Percentiles rank a stretch among this genome's conserved stretches.
These are phyloP conservation scores for Opisthocomus hoazin DNA, from an alignment of 2,113 vertebrate genomes.

Conservation along the genomic window DNA sequence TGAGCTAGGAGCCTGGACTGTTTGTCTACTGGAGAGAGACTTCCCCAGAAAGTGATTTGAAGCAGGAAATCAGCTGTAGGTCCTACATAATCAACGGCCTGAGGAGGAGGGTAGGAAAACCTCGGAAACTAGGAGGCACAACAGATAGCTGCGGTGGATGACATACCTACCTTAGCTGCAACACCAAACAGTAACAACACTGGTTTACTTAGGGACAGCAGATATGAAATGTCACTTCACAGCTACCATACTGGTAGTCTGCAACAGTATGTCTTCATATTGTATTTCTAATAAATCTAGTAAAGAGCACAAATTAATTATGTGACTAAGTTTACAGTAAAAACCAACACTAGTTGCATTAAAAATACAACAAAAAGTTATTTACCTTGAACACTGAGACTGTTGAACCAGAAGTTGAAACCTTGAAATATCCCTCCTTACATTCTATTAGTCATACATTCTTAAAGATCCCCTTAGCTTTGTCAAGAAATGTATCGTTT, in stretches of 20 bases:
- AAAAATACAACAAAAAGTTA: background rate
- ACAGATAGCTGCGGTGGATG: background rate
- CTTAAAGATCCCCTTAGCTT: background rate
- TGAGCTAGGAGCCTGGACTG: background rate
- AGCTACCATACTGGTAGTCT: background rate
- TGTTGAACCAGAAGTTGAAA: background rate
- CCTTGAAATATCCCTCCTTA: background rate
- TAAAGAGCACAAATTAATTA: background rate
- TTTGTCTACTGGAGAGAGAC: background rate
- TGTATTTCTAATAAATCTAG: background rate
- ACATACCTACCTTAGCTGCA: background rate
- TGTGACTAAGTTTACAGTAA: background rate
- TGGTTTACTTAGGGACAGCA: background rate
- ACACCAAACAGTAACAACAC: background rate
- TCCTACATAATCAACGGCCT: background rate
- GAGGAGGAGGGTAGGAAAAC: background rate
- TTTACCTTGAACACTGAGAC: background rate
- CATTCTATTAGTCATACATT: background rate
- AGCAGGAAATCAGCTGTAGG: background rate
- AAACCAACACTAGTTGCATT: background rate
- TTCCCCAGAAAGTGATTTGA: background rate
- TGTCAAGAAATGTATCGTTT: background rate
- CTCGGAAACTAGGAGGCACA: fast-evolving
- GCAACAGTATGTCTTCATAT: background rate
- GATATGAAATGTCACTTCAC: background rate